Base-by-base conservation (phyloP, 2,113 vertebrate genomes). In the Labeo rohita region DNA sequence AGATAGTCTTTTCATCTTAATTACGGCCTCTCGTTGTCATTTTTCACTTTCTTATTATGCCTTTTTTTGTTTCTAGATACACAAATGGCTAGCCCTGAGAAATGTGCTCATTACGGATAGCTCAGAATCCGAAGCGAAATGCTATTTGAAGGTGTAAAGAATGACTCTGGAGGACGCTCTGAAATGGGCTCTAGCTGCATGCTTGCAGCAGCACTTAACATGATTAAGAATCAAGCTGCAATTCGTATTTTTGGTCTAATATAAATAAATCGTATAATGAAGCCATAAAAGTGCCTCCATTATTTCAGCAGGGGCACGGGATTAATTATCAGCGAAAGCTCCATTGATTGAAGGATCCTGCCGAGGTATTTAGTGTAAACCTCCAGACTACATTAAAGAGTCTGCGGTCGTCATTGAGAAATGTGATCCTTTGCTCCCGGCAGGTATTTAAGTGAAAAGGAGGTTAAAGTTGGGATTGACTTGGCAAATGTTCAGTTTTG, bases 1-100 rank as follows among this genome's bases (percentile, higher is more conserved):
- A 92, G 87, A 87, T 83, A 88, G 87, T 91, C 90, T 89, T 93
- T 95, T 92, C 88, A 92, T 94, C 94, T 94, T 94, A 91, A 93
- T 95, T 95, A 95, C 83, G 56, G 54, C 70, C 84, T 66, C 89
- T 83, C 84, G 3, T 56, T 87, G 68, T 92, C 88, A 91, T 94
- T 93, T 93, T 92, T 93, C 91, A 91, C 84, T 80, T 89, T 90
- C 91, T 90, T 91, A 89, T 94, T 92, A 92, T 78, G 85, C 84
- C 84, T 92, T 87, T 92, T 92, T 93, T 91, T 86, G 88, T 90
- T 89, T 87, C 87, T 63, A 72, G 86, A 84, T 63, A 3, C 61
- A 87, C 90, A 87, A 88, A 89, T 83, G 72, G 87, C 68, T 52
- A 83, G 63, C 76, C 80, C 75, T 91, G 76, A 80, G 84, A 83